Conservation (phyloP, 2,113 vertebrate species). For the Channa maculata region DNA sequence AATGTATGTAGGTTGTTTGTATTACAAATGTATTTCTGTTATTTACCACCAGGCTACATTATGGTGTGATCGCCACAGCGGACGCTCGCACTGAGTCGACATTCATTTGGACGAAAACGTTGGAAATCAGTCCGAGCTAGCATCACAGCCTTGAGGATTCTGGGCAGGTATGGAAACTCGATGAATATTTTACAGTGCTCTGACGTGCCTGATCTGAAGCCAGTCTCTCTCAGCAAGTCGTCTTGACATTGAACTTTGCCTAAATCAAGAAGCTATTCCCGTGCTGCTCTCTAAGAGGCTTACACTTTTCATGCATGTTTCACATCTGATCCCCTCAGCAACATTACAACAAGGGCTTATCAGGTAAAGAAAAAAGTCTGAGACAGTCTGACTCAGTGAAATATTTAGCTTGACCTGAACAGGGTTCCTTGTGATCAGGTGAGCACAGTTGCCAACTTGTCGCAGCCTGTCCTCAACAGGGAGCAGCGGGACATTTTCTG, state of each 20-base stretch:
- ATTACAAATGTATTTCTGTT: too few species aligned
- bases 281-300: neutral
- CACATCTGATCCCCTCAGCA: neutral
- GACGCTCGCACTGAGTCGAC: too few species aligned
- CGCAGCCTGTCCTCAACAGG: constrained; percentile 36
- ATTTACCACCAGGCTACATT: too few species aligned
- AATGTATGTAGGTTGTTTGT: too few species aligned
- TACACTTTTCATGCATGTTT: constrained; percentile 1
- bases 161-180: neutral
- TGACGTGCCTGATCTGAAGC: neutral
- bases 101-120: too few species aligned
- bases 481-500: constrained; percentile 52
- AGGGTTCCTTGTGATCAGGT: constrained; percentile 16
- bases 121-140: too few species aligned
- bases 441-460: constrained; percentile 22
- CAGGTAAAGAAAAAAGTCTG: neutral
- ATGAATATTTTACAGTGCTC: constrained; percentile 6
- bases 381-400: constrained; percentile 15
- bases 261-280: constrained; percentile 4
- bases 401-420: constrained; percentile 37
- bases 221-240: neutral
- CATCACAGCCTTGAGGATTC: neutral
- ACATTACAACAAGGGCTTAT: constrained; percentile 2
- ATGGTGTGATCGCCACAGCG: too few species aligned
- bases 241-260: constrained; percentile 3